Conservation (phyloP, 2,797 vertebrate species). For the Acomys russatus region DNA sequence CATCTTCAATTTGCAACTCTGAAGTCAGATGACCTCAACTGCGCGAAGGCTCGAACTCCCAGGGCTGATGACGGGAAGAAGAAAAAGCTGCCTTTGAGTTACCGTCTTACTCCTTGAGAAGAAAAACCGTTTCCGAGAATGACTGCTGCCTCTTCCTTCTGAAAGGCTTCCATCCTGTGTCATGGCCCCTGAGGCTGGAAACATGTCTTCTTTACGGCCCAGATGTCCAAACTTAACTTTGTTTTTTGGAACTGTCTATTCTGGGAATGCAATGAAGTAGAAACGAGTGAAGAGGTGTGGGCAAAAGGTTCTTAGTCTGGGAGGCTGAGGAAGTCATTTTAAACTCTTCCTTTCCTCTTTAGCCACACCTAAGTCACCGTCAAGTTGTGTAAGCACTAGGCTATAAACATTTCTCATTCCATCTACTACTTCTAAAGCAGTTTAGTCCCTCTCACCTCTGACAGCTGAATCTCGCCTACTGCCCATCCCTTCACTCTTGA, state of each 20-base stretch:
- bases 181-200: conserved; percentile 27
- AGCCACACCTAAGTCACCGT: conserved; percentile 12
- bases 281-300: neutral
- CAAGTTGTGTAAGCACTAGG: neutral
- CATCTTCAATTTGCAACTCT: neutral
- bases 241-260: conserved; percentile 49
- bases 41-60: conserved; percentile 1
- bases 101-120: neutral
- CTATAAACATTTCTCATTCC: conserved; percentile 34
- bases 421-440: neutral
- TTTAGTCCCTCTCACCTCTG: conserved; percentile 20
- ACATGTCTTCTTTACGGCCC: neutral
- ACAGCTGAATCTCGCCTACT: neutral
- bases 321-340: conserved; percentile 3
- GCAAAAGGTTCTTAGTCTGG: conserved; percentile 33
- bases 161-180: conserved; percentile 41
- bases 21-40: neutral
- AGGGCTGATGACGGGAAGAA: neutral
- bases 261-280: neutral
- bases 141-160: neutral
- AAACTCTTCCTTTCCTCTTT: neutral
- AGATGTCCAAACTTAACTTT: conserved; percentile 11
- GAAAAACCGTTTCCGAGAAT: conserved; percentile 31
- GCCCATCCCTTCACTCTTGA: neutral
- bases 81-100: conserved; percentile 18